Evolutionary conservation across 2,113 vertebrate genomes (phyloP), one percentile per base, ranked within the genome.

Genomic region (Orycteropus afer): DNA sequence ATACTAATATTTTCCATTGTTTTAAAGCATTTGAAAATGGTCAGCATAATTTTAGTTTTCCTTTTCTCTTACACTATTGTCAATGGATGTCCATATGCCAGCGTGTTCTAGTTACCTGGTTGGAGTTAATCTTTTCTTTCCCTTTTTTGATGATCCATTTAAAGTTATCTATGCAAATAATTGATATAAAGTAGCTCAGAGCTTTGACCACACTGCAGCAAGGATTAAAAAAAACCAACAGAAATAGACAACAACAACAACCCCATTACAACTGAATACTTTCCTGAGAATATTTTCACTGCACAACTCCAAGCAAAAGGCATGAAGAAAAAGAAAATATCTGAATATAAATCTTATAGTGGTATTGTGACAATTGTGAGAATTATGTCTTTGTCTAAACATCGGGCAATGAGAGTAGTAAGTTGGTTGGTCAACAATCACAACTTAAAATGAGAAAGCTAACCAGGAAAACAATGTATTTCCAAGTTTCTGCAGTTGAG

Each of bases 21-120:
- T 90, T 92, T 97, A 98, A 97, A 97, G 95, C 80, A 94, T 95
- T 96, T 98, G 96, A 96, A 98, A 96, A 95, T 63, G 92, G 40
- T 47, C 71, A 91, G 37, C 37, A 34, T 76, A 80, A 67, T 90
- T 97, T 96, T 86, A 71, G 71, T 91, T 15, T 91, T 89, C 37
- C 67, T 32, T 89, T 97, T 96, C 83, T 29, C 92, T 96, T 95
- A 86, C 89, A 97, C 59, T 57, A 55, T 55, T 80, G 57, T 91
- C 78, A 86, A 78, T 77, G 95, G 71, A 84, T 53, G 93, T 96
- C 83, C 96, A 37, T 34, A 86, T 47, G 49, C 27, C 32, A 94
- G 1, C 3, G 69, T 63, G 42, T 22, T 87, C 7, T 23, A 91
- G 51, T 65, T 80, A 87, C 29, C 67, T 7, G 81, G 55, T 49